A percentile compares a stretch with the other conserved stretches of the same genome.
Conservation (phyloP, 1,140 invertebrate species). For the Homalodisca vitripennis region DNA sequence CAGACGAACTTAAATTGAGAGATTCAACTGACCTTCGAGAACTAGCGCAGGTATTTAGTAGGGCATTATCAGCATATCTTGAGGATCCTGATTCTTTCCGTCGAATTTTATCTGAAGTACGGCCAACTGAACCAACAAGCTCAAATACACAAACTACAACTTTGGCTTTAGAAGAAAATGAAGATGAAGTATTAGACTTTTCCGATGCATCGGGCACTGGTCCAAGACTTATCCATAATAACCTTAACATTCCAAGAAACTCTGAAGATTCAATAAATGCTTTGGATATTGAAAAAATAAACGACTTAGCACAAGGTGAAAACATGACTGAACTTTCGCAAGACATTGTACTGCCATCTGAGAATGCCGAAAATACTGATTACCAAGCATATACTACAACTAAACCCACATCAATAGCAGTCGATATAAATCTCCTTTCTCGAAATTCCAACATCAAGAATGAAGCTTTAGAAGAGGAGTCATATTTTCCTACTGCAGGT, state of each 20-base stretch:
- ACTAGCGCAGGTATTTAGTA: constrained; percentile 77
- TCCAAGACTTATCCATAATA: neutral
- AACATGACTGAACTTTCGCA: neutral
- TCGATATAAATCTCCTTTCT: constrained; percentile 32
- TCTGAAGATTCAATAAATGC: constrained; percentile 8
- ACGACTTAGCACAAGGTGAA: constrained; percentile 17
- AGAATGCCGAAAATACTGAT: neutral
- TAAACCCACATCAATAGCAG: constrained; percentile 29
- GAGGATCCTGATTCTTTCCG: constrained; percentile 77
- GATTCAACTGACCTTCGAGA: constrained; percentile 59
- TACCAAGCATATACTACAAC: constrained; percentile 20
- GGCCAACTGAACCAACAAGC: constrained; percentile 67
- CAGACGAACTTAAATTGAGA: constrained; percentile 48
- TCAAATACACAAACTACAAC: constrained; percentile 40
- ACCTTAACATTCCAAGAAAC: neutral
- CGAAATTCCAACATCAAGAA: constrained; percentile 23
- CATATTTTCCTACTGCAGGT: constrained; percentile 49
- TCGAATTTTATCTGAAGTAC: constrained; percentile 67
- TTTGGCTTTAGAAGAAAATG: constrained; percentile 49
- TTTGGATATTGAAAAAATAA: constrained; percentile 28
- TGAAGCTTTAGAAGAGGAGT: constrained; percentile 37
- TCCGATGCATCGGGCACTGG: constrained; percentile 55
- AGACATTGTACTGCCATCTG: neutral
- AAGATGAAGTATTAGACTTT: constrained; percentile 73
- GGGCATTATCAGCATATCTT: constrained; percentile 75